Base-by-base conservation (phyloP, 1,140 invertebrate species). In the Chionoecetes opilio region DNA sequence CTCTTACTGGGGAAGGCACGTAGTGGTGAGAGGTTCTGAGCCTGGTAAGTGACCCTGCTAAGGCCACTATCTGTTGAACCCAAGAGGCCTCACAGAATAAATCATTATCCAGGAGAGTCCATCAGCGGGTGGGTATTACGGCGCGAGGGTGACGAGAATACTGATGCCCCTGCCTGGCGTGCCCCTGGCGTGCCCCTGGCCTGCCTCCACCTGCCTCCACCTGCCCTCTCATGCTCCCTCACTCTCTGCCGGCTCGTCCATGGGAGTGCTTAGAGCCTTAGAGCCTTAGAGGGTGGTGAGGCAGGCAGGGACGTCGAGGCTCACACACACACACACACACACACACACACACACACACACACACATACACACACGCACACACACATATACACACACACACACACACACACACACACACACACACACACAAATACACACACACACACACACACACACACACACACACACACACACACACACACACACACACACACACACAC, bases 1-100 rank as follows among this genome's bases (percentile, higher is more conserved):
- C n/a, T 75, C 63, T 26, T 75, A 26, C 63, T 75, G 63, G 63
- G n/a, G 63, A 26, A 26, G 26, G 21, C 21, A 3, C 21, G 63
- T 11, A n/a, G 41, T 8, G 41, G 63, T 75, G 63, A 75, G 63
- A 75, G n/a, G 21, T 75, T 53, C 2, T 53, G 21, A 53, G 46
- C 46, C 46, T 0, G 21, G 46, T 53, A 53, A 53, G 46, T 75
- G 63, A 26, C n/a, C 63, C 63, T 75, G 11, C 63, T 21, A 26
- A 75, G 63, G 63, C 63, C 63, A 75, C 63, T n/a, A 75, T 26
- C 63, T 75, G 63, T 26, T 75, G 63, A 75, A 75, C 63, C 63
- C 63, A n/a, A 75, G 63, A 26, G 63, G 63, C 63, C 63, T 75
- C 63, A 26, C n/a, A n/a, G 63, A 75, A 75, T 75, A 75, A n/a